Evolutionary conservation across 2,113 vertebrate genomes (phyloP).

Genomic region (Axis porcinus): DNA sequence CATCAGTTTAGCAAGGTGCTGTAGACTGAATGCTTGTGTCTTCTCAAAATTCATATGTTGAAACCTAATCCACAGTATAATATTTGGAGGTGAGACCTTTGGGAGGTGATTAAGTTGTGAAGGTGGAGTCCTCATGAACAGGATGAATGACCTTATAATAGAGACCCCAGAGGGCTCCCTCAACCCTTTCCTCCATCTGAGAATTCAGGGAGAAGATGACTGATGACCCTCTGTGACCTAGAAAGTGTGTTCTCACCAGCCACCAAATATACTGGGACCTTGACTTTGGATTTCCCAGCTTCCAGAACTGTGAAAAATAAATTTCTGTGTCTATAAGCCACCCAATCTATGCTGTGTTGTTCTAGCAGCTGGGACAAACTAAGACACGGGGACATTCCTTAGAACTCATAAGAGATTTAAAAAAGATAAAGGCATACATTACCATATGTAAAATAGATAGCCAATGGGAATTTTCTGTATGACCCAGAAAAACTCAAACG

Average conservation of each 20-base stretch:
- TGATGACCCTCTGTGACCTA: background rate
- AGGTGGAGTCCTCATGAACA: background rate
- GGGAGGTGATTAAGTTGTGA: background rate
- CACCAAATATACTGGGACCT: background rate
- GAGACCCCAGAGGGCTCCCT: background rate
- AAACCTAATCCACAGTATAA: background rate
- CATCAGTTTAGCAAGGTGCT: constrained; percentile 16
- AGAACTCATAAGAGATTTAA: background rate
- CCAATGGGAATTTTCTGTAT: background rate
- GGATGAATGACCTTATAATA: background rate
- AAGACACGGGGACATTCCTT: background rate
- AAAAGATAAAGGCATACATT: background rate
- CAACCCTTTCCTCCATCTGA: background rate
- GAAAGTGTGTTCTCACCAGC: background rate
- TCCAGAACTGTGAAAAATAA: background rate
- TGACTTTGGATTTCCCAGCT: background rate
- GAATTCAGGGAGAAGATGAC: background rate
- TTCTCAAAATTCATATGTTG: background rate
- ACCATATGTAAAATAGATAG: background rate
- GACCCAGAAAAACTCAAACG: background rate
- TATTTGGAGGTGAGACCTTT: background rate
- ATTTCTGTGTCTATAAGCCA: background rate
- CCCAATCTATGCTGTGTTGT: background rate
- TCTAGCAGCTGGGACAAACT: background rate
- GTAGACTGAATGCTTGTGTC: background rate